These are phyloP conservation scores for Stenodema calcarata DNA, from an alignment of 2,888 invertebrate species.

Conservation along the genomic window DNA sequence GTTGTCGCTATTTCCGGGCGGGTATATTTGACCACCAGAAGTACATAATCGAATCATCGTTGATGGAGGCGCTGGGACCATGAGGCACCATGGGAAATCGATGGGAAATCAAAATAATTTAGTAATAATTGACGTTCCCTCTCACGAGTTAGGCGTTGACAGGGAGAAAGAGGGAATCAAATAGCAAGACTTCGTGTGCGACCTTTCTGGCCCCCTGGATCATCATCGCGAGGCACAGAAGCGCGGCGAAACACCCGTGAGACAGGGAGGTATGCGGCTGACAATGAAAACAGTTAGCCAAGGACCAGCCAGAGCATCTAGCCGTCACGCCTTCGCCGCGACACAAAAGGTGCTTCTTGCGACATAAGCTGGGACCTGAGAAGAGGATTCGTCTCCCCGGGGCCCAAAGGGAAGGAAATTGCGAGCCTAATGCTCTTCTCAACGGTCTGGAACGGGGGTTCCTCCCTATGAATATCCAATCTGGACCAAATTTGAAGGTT, in stretches of 20 bases:
- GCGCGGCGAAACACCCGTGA: neutral
- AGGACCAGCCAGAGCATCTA: neutral
- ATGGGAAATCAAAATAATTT: too few species aligned
- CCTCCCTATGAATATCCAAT: constrained; percentile 26
- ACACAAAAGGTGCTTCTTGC: constrained; percentile 15
- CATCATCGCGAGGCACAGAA: neutral
- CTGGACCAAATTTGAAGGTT: constrained; percentile 25
- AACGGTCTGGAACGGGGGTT: constrained; percentile 37
- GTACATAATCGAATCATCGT: too few species aligned
- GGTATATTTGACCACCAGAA: too few species aligned
- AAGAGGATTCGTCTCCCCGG: constrained; percentile 13
- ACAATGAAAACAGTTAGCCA: constrained; percentile 28
- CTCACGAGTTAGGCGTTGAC: too few species aligned
- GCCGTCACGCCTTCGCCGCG: constrained; percentile 16
- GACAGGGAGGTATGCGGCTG: constrained; percentile 4
- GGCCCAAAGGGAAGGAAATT: constrained; percentile 32
- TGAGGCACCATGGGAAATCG: too few species aligned
- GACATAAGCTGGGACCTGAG: neutral
- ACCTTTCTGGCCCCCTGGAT: neutral
- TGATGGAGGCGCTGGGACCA: too few species aligned
- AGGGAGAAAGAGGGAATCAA: too few species aligned
- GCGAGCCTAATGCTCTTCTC: constrained; percentile 43
- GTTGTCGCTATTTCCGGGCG: too few species aligned
- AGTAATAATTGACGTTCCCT: too few species aligned
- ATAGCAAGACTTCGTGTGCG: neutral